Base-by-base conservation (phyloP, 2,888 invertebrate genomes). In the Megalurothrips usitatus region DNA sequence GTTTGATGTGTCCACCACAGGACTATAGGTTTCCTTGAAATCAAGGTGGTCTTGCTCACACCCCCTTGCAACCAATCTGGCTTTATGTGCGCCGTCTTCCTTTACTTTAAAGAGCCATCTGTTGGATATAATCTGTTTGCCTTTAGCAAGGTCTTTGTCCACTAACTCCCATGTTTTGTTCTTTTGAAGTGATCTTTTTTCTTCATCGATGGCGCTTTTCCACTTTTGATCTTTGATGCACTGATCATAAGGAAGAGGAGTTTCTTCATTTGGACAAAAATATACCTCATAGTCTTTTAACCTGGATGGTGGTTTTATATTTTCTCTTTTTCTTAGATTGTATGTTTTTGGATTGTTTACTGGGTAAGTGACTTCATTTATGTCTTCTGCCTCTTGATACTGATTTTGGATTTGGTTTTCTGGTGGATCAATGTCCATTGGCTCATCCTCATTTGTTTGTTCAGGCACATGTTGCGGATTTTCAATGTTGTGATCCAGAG, bases 41-140 rank as follows among this genome's bases (percentile, higher is more conserved):
- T 81, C 80, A 23, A 81, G 68, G 11, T 34, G 52, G 0, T 49
- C 80, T 23, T 82, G 82, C 47, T 78, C 19, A 58, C 48, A 82
- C 0, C 82, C 81, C 48, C 75, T 26, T 6, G 79, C 82, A 0
- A 82, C 82, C 8, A 82, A 75, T 17, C 81, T 49, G 1, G 81
- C 82, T 63, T 81, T 82, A 19, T 28, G 79, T 49, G 10, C 19
- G 4, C 28, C 48, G 63, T 81, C 63, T 19, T 63, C 47, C 23
- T 82, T 82, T 4, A 26, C 10, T 48, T 80, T 81, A 26, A 82
- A 81, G 6, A 82, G 28, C 82, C 82, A 82, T 49, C 49, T 80
- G 17, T 58, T 78, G 3, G 34, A 28, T 12, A 82, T 75, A 11
- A 80, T 48, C 0, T 81, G 17, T 28, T 19, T 58, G n/a, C 34